Conservation (phyloP, 1,140 invertebrate species). For the Pygmarrhopalites habei region DNA sequence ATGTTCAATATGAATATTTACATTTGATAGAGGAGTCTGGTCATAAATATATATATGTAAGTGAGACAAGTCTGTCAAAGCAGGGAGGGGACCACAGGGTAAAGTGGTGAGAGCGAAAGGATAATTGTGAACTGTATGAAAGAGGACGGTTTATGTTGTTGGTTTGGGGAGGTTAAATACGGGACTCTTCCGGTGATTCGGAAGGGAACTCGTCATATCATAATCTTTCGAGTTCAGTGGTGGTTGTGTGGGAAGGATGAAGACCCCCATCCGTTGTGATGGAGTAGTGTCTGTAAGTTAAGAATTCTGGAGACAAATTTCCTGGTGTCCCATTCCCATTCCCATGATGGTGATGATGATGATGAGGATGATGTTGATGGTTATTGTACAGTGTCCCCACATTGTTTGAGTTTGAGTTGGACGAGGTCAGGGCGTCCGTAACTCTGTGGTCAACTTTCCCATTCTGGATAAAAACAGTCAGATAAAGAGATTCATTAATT, state of each 20-base stretch:
- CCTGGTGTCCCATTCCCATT: conserved; percentile 32
- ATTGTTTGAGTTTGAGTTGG: too few species aligned
- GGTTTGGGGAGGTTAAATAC: too few species aligned
- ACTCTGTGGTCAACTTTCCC: conserved; percentile 38
- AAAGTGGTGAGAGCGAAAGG: too few species aligned
- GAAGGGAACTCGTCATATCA: conserved; percentile 34
- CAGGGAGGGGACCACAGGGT: too few species aligned
- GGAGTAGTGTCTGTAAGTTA: conserved; percentile 39
- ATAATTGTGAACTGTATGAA: conserved; percentile 5
- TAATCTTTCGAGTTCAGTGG: conserved; percentile 38
- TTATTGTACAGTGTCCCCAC: conserved; percentile 32
- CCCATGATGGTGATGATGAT: conserved; percentile 24
- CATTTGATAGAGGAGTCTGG: too few species aligned
- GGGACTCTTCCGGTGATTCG: conserved; percentile 30
- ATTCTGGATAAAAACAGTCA: conserved; percentile 25
- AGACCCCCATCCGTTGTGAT: conserved; percentile 28
- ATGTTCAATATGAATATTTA: too few species aligned
- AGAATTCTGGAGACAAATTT: conserved; percentile 36
- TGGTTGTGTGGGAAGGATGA: conserved; percentile 34
- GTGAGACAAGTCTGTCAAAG: too few species aligned
- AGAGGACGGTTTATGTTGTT: conserved; percentile 27
- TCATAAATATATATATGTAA: too few species aligned
- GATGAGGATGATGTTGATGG: conserved; percentile 21
- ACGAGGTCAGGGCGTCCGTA: conserved; percentile 24
- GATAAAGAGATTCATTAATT: neutral